Evolutionary conservation across 2,113 vertebrate species (phyloP).

Genomic region (Cochlearius cochlearius): DNA sequence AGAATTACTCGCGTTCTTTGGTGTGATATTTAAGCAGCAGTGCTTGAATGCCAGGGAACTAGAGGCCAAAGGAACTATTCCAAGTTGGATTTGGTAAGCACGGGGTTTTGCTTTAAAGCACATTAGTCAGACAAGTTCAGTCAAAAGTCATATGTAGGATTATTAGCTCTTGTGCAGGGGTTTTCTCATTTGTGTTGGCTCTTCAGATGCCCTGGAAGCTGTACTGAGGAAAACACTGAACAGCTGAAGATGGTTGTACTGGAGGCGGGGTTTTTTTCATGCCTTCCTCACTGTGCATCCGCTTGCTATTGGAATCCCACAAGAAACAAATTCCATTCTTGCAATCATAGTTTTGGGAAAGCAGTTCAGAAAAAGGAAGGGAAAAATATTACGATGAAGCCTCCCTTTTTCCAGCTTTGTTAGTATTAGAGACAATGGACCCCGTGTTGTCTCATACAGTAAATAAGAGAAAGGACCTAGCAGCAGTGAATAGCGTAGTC

Average conservation of each 20-base stretch:
- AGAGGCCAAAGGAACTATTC: slow-evolving; percentile 32
- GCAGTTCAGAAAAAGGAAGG: background rate
- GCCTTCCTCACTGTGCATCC: background rate
- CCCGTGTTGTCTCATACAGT: background rate
- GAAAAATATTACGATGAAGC: background rate
- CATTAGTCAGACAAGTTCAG: slow-evolving; percentile 23
- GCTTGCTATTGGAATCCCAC: background rate
- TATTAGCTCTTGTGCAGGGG: background rate
- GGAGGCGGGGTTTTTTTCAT: background rate
- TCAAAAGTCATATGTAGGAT: background rate
- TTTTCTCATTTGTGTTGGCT: slow-evolving; percentile 33
- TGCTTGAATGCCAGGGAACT: background rate
- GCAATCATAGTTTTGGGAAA: background rate
- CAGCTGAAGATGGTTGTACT: slow-evolving; percentile 16
- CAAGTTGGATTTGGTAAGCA: slow-evolving; percentile 34
- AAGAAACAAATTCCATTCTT: slow-evolving; percentile 18
- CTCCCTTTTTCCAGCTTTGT: background rate
- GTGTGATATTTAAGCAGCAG: background rate
- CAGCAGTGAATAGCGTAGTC: background rate
- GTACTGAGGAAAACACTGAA: slow-evolving; percentile 12
- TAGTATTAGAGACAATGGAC: background rate
- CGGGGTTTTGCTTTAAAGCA: slow-evolving; percentile 23
- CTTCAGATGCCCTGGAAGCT: background rate
- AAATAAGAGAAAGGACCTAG: background rate
- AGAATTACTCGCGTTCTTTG: background rate